phyloP scores from a whole-genome alignment of 1,140 invertebrate species.

The Goniozus legneri region DNA sequence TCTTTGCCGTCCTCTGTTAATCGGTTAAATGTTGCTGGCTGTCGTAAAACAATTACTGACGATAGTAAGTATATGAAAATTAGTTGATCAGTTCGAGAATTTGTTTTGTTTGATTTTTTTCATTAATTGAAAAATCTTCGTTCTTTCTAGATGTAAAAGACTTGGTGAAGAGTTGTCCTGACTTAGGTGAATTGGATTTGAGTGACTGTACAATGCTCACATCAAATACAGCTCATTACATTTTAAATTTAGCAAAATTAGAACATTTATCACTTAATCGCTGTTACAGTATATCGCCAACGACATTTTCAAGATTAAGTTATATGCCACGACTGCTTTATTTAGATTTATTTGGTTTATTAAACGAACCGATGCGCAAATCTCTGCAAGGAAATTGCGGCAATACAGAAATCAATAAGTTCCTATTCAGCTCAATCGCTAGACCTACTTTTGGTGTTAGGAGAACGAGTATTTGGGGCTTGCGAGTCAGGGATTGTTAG shows the following conservation, averaged over 20 bases:
- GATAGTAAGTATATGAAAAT: slow-evolving; percentile 64
- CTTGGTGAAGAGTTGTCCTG: slow-evolving; percentile 64
- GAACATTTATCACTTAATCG: slow-evolving; percentile 80
- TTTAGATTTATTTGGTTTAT: slow-evolving; percentile 74
- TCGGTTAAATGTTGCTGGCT: slow-evolving; percentile 78
- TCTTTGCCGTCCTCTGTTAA: slow-evolving; percentile 63
- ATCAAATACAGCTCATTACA: slow-evolving; percentile 55
- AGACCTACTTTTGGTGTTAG: slow-evolving; percentile 81
- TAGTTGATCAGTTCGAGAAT: slow-evolving; percentile 1
- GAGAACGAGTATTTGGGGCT: slow-evolving; percentile 84
- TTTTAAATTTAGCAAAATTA: slow-evolving; percentile 66
- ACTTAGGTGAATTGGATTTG: slow-evolving; percentile 78
- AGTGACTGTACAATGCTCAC: slow-evolving; percentile 79
- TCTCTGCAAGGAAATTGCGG: slow-evolving; percentile 57
- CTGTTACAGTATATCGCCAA: slow-evolving; percentile 74
- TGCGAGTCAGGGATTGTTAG: slow-evolving; percentile 73
- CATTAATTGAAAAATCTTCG: slow-evolving; percentile 11
- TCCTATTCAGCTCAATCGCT: slow-evolving; percentile 75
- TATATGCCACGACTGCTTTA: slow-evolving; percentile 62
- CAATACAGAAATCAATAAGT: slow-evolving; percentile 64
- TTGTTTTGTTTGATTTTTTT: slow-evolving; percentile 1
- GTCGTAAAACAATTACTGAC: slow-evolving; percentile 70
- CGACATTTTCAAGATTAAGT: slow-evolving; percentile 51
- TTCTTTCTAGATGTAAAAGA: slow-evolving; percentile 63
- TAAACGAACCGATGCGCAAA: slow-evolving; percentile 59